Conservation (phyloP, 2,797 vertebrate genomes). For the Rhadinocentrus ornatus region DNA sequence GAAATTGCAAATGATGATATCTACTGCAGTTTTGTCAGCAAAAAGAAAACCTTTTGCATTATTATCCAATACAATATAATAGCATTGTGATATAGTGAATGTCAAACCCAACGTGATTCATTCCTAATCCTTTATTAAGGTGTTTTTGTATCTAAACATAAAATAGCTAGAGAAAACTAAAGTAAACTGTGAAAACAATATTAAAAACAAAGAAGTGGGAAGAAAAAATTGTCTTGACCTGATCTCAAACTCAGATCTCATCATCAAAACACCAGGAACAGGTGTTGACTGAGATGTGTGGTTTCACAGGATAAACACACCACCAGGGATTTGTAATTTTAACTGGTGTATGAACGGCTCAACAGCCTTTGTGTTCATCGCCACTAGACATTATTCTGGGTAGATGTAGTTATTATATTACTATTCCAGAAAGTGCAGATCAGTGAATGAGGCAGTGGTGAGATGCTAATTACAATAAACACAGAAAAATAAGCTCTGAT, state of each 20-base stretch:
- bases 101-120: neutral
- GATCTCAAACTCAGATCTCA: neutral
- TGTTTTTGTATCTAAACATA: neutral
- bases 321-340: conserved; percentile 1
- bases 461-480: conserved; percentile 33
- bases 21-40: too few species aligned
- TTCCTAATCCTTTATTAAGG: neutral
- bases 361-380: conserved; percentile 18
- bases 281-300: neutral
- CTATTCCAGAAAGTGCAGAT: conserved; percentile 5
- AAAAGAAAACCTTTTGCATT: too few species aligned
- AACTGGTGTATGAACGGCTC: neutral
- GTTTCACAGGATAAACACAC: conserved; percentile 1
- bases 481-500: conserved; percentile 36
- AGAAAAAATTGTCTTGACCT: neutral
- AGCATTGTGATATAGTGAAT: neutral
- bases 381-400: neutral
- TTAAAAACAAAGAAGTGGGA: neutral
- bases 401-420: conserved; percentile 13
- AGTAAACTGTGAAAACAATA: neutral
- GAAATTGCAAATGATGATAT: too few species aligned
- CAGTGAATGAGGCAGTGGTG: conserved; percentile 7
- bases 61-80: neutral
- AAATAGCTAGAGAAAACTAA: neutral
- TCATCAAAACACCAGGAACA: neutral